These are phyloP conservation scores for Eleginops maclovinus DNA, from an alignment of 2,113 vertebrate genomes.

Conservation along the genomic window DNA sequence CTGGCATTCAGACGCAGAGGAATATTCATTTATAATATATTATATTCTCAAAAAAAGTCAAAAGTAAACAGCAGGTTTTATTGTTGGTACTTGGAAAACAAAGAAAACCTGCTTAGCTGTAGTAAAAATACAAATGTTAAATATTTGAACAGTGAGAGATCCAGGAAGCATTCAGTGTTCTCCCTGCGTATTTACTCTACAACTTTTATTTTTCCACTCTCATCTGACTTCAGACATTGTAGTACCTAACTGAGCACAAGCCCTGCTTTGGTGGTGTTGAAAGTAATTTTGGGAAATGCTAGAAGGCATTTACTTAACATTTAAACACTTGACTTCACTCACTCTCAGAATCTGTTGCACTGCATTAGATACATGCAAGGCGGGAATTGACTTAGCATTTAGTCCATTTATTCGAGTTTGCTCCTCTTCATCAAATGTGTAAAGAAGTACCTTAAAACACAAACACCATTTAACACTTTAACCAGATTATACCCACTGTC, in stretches of 20 bases:
- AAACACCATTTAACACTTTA: neutral
- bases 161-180: neutral
- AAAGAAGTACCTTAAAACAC: neutral
- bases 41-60: neutral
- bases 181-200: too few relatives aligned
- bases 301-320: neutral
- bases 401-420: neutral
- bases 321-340: neutral
- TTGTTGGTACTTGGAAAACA: neutral
- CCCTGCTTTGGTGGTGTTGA: conserved; percentile 22
- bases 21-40: neutral
- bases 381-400: neutral
- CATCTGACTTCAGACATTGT: neutral
- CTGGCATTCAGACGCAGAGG: neutral
- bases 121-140: neutral
- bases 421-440: neutral
- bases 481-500: neutral
- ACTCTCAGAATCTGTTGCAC: neutral
- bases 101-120: neutral
- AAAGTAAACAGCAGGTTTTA: neutral
- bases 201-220: neutral
- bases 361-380: neutral
- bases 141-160: neutral
- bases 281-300: conserved; percentile 16
- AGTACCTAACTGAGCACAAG: neutral